Evolutionary conservation across 2,888 invertebrate species (phyloP), one percentile per base, ranked within the genome.

Genomic region (Heterodera filipjevi): DNA sequence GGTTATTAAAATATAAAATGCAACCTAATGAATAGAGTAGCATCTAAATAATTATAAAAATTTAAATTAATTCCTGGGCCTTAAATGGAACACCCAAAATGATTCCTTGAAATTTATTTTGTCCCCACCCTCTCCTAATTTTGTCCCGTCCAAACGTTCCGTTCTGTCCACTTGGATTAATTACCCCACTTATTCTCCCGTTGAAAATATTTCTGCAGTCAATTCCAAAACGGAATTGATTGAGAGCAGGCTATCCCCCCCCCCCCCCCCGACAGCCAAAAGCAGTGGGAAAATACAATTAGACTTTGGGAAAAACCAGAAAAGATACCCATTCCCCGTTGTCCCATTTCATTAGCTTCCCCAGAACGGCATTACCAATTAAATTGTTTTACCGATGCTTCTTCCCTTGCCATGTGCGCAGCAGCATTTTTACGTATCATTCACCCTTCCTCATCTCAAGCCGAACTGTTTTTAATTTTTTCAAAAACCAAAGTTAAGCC

Each of bases 221-320:
- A n/a, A 12, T 80, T 80, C 66, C 33, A 12, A 30, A 10, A n/a
- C 8, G 59, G 27, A 3, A 33, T 30, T 33, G 68, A 53, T 12
- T 81, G 81, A 80, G 81, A 81, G 27, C 64, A 80, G 19, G 35
- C n/a, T n/a, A n/a, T n/a, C n/a, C n/a, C n/a, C n/a, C n/a, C 49
- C 8, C 64, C 75, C 8, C 30, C 32, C 5, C 6, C n/a, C 16
- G 75, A 70, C 1, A 46, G 27, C 16, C 44, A 78, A 33, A 30
- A 72, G 2, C 19, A 77, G 1, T 78, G 78, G 78, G 39, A 30
- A 14, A 33, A 30, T 2, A 10, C 53, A n/a, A 46, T 33, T 59
- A n/a, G 39, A 12, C n/a, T 22, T 22, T 68, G 70, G 70, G 12
- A 39, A 39, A n/a, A 12, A 6, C 22, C 33, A 68, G 70, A n/a